phyloP scores from a whole-genome alignment of 1,140 invertebrate genomes.

The Drosophila albomicans region DNA sequence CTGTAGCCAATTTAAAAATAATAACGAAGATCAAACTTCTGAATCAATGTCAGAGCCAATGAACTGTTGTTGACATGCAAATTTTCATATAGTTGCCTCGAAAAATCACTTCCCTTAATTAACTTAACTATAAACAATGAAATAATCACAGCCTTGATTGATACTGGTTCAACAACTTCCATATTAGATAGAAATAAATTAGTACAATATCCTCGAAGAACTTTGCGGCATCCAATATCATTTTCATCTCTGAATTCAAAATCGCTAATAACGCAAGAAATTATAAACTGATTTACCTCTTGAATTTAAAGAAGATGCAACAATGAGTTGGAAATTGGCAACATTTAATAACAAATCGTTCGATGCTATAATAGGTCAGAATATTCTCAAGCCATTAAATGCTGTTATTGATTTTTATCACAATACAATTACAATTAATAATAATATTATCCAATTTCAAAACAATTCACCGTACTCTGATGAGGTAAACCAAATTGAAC shows the following conservation, averaged over 20 bases:
- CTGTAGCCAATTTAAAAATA: constrained; percentile 21
- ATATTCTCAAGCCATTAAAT: constrained; percentile 30
- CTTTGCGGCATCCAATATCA: too few relatives aligned
- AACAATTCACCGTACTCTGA: constrained; percentile 44
- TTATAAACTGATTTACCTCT: constrained; percentile 15
- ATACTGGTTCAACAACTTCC: constrained; percentile 18
- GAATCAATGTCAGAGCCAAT: constrained; percentile 28
- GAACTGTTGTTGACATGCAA: constrained; percentile 27
- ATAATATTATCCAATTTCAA: constrained; percentile 43
- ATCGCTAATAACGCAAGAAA: constrained; percentile 16
- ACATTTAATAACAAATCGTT: too few relatives aligned
- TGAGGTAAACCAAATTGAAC: constrained; percentile 41
- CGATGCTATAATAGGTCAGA: too few relatives aligned
- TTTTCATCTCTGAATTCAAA: constrained; percentile 1
- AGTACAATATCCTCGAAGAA: constrained; percentile 5
- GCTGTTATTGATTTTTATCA: constrained; percentile 41
- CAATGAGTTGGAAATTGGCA: too few relatives aligned
- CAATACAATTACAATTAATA: constrained; percentile 44
- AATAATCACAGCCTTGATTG: constrained; percentile 35
- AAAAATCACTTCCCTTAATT: constrained; percentile 39
- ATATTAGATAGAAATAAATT: constrained; percentile 22
- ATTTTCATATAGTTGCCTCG: constrained; percentile 26
- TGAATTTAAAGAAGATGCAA: too few relatives aligned
- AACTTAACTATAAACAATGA: constrained; percentile 40
- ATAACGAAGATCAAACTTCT: constrained; percentile 22